Base-by-base conservation (phyloP, 1,140 invertebrate genomes). In the Pseudomyrmex gracilis region DNA sequence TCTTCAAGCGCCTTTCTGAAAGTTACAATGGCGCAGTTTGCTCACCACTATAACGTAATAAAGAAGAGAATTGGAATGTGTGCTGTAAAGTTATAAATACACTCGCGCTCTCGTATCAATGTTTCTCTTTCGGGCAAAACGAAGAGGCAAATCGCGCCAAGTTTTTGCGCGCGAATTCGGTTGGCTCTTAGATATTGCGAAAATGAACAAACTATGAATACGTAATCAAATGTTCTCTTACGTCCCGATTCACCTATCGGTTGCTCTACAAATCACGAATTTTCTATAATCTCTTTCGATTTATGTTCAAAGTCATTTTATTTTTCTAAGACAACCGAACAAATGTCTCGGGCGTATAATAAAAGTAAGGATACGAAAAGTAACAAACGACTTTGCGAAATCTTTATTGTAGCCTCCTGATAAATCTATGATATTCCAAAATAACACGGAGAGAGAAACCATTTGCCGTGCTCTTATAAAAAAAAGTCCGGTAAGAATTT, bases 21-120 rank as follows among this genome's bases (percentile, higher is more conserved):
- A 76, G 51, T 20, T 43, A 63, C 71, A 67, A 74, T 71, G 77
- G 57, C 63, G 24, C 17, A 77, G 76, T 71, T 80, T 80, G 66
- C 55, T 58, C 53, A n/a, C 45, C 45, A 43, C 12, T 58, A 77
- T 53, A 45, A n/a, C 15, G 10, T 73, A 20, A 8, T 49, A 24
- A 24, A 63, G 20, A 24, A 24, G 13, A 24, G 22, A 60, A 60
- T 63, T 22, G 22, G 43, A 49, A 71, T 17, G 13, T 51, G 49
- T 55, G 49, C 24, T 74, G 8, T 22, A 13, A 7, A 24, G 15
- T 70, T 24, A 43, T 49, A 8, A 67, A 47, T 73, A 43, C 5
- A 43, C 17, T 73, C 55, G 17, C 43, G 43, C 53, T 58, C 17
- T 47, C 49, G 49, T 13, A 13, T 51, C 10, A 45, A 45, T 12